Percentiles rank a stretch among this genome's conserved stretches.
Evolutionary conservation across 2,113 vertebrate genomes (phyloP).

Genomic region (Corythoichthys haematopterus): DNA sequence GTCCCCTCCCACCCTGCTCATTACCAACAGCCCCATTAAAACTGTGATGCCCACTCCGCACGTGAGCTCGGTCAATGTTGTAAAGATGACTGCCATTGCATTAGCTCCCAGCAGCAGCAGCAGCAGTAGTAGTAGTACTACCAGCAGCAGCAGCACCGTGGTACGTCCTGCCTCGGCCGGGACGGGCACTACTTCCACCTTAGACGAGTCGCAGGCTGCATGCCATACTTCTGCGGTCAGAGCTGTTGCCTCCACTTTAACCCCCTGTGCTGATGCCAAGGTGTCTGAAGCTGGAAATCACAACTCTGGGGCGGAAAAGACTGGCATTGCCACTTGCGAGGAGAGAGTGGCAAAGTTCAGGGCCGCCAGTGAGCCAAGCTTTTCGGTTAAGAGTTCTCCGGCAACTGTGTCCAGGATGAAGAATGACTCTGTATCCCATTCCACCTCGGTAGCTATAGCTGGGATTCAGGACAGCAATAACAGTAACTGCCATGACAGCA

Average conservation of each 20-base stretch:
- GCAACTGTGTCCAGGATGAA: slow-evolving; percentile 74
- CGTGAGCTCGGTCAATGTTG: slow-evolving; percentile 89
- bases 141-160: slow-evolving; percentile 62
- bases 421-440: slow-evolving; percentile 70
- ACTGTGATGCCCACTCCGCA: slow-evolving; percentile 91
- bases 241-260: slow-evolving; percentile 47
- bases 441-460: slow-evolving; percentile 67
- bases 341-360: slow-evolving; percentile 76
- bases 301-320: slow-evolving; percentile 59
- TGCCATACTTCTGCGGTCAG: slow-evolving; percentile 71
- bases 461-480: slow-evolving; percentile 80
- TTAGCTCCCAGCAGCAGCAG: slow-evolving; percentile 79
- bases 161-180: slow-evolving; percentile 80
- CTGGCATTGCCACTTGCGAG: slow-evolving; percentile 62
- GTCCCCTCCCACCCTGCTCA: slow-evolving; percentile 91
- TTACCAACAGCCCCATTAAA: slow-evolving; percentile 97
- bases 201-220: slow-evolving; percentile 75
- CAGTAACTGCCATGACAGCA: slow-evolving; percentile 74
- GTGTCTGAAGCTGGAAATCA: slow-evolving; percentile 77
- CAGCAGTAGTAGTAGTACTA: slow-evolving; percentile 66
- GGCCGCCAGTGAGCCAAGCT: slow-evolving; percentile 75
- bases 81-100: slow-evolving; percentile 97
- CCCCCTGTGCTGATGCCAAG: slow-evolving; percentile 75
- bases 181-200: slow-evolving; percentile 57
- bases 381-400: slow-evolving; percentile 74